Evolutionary conservation across 2,113 vertebrate genomes (phyloP).

Genomic region (Ammospiza caudacuta): DNA sequence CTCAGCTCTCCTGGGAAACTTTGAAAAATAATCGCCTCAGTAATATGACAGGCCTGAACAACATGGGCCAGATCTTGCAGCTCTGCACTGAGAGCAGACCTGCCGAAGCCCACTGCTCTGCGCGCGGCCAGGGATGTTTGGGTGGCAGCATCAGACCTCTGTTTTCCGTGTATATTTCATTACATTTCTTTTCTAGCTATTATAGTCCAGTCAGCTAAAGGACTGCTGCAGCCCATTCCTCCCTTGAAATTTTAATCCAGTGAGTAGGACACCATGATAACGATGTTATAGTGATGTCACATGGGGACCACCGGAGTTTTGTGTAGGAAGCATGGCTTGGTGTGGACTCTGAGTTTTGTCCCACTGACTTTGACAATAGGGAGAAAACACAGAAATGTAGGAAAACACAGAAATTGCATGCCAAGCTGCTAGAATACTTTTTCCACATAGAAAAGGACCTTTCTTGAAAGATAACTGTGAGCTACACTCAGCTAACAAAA

Average conservation of each 20-base stretch:
- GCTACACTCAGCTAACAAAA: background rate
- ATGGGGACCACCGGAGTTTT: background rate
- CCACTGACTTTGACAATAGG: background rate
- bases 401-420: background rate
- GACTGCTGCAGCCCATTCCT: background rate
- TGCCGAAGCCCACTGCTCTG: rapidly evolving
- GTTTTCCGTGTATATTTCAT: background rate
- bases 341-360: background rate
- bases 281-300: background rate
- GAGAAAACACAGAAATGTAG: background rate
- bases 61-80: slow-evolving; percentile 19
- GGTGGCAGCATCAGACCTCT: background rate
- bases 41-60: slow-evolving; percentile 10
- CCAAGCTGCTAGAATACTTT: background rate
- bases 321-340: background rate
- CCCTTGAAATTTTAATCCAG: background rate
- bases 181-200: background rate
- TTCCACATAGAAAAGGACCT: background rate
- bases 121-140: rapidly evolving
- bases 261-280: background rate
- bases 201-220: background rate
- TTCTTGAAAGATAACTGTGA: background rate
- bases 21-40: slow-evolving; percentile 32
- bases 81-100: background rate
- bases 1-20: slow-evolving; percentile 9